Evolutionary conservation across 1,140 invertebrate genomes (phyloP).

Genomic region (Telenomus remus): DNA sequence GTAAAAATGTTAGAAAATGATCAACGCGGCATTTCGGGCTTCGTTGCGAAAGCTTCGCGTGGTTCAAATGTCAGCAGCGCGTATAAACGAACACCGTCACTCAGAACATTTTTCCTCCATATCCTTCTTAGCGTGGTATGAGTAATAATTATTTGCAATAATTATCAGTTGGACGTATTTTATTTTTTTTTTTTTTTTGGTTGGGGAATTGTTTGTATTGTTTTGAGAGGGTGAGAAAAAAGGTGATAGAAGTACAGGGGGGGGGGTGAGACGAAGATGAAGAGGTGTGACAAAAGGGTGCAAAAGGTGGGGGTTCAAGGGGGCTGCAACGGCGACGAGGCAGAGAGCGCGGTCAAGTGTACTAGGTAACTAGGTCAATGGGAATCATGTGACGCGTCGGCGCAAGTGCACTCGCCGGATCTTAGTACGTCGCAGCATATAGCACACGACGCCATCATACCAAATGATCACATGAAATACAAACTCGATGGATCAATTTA

Average conservation of each 20-base stretch:
- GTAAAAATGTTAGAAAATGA: constrained; percentile 4
- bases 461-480: constrained; percentile 38
- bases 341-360: constrained; percentile 73
- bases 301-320: constrained; percentile 26
- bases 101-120: constrained; percentile 4
- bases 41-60: constrained; percentile 22
- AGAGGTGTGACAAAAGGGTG: constrained; percentile 16
- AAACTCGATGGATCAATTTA: constrained; percentile 30
- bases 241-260: background rate
- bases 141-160: constrained; percentile 20
- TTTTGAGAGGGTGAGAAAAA: too few species aligned
- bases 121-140: background rate
- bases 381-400: constrained; percentile 67
- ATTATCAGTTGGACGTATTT: background rate
- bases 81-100: constrained; percentile 29
- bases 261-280: background rate
- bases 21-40: constrained; percentile 38
- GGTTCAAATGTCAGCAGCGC: constrained; percentile 42
- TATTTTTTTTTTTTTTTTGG: too few species aligned
- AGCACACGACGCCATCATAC: constrained; percentile 35
- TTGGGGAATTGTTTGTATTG: too few species aligned
- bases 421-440: constrained; percentile 37
- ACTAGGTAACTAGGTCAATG: constrained; percentile 76
- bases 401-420: constrained; percentile 56
- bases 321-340: constrained; percentile 35